Evolutionary conservation across 92 coral and sea anemone genomes (phyloP), one percentile per base, ranked within the genome.

Genomic region (Heteractis magnifica): DNA sequence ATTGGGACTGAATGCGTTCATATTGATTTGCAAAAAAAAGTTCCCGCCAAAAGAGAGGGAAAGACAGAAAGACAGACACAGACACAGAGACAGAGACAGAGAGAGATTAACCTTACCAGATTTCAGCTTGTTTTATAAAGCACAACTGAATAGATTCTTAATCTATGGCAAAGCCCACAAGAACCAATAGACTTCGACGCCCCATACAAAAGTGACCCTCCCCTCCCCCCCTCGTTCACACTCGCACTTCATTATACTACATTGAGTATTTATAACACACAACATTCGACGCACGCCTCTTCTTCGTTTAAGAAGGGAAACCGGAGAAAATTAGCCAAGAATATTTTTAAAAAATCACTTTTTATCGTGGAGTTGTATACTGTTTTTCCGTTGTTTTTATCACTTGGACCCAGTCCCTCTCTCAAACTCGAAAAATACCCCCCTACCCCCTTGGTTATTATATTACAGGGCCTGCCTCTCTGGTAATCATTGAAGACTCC

Each of bases 321-420:
- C 2, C 44, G 44, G 44, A 34, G 3, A 34, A 34, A 34, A 34
- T 34, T 34, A 34, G 14, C 59, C 14, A 55, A 8, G 59, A 55
- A 62, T 6, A 16, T 16, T 18, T 18, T 5, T 16, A n/a, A 5
- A 9, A 18, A 62, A 62, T 23, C 70, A 18, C 8, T 18, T 62
- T 5, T 62, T 23, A 16, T 18, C 21, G 16, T 18, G 19, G 19
- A 62, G 19, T 16, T 62, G 70, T 16, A 18, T 62, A 23, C 19
- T 18, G 12, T 62, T 16, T 62, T 62, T 8, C 6, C 11, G 19
- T 62, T 19, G 16, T 16, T 18, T 62, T 62, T 10, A 23, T 62
- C 70, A 62, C 70, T 62, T 34, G 70, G 70, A 23, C 70, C 70
- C 70, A 62, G 70, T 23, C 70, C 70, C 70, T 20, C 70, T 12